Base-by-base conservation (phyloP, 2,888 invertebrate genomes). In the Clostera curtula region DNA sequence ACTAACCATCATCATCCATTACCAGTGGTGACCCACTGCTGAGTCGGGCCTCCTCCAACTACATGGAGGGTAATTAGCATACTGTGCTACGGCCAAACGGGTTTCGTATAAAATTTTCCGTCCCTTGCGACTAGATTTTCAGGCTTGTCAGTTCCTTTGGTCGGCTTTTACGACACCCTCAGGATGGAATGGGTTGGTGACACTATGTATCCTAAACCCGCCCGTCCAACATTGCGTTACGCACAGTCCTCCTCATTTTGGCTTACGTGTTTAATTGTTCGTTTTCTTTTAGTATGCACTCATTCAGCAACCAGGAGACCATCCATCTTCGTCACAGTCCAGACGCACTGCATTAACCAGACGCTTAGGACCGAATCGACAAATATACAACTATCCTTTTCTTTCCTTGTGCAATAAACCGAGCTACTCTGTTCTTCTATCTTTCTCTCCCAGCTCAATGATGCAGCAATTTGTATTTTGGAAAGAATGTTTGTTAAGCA, bases 321-420 rank as follows among this genome's bases (percentile, higher is more conserved):
- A 82, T 80, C 76, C 65, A 73, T 82, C 82, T 79, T 82, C 79
- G 69, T 82, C 82, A 74, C 40, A 36, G 46, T 29, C 58, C 65
- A 73, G 65, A 68, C 73, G 63, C 60, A 64, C 56, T 58, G 69
- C 73, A 74, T 79, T 73, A 74, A 61, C 68, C 71, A 70, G 72
- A 68, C 69, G 39, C 37, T 64, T 50, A 25, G 29, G 54, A 42
- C 34, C 41, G 26, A 28, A 40, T 46, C 36, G 29, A 48, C 48
- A 48, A 49, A 64, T 44, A 41, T 52, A 51, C 42, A 44, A 9
- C 49, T 37, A 24, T 69, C 80, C 47, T 66, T 37, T 49, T 79
- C 64, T 34, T 25, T 35, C 66, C 20, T 29, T 43, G 44, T 25
- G 30, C 35, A 49, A 52, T 47, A 35, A 47, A 44, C 41, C 27